Conservation (phyloP, 2,888 invertebrate species). For the Pachycephus smyrnensis region DNA sequence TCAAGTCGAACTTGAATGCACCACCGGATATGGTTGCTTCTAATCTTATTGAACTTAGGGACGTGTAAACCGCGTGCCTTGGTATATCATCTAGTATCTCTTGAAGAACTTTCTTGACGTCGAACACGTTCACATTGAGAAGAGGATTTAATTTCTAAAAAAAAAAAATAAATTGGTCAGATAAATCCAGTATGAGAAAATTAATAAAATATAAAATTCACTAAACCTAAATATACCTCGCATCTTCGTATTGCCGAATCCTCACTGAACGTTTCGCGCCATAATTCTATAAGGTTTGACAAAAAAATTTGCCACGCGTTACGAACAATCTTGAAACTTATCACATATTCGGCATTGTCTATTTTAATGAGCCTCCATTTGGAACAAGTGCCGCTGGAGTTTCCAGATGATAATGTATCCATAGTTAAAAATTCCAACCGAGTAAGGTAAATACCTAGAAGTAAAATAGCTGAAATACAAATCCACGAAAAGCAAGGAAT, state of each 20-base stretch:
- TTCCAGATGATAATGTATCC: not conserved
- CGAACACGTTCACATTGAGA: conserved; percentile 41
- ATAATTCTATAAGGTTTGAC: conserved; percentile 43
- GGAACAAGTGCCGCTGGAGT: not conserved
- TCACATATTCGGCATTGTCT: conserved; percentile 26
- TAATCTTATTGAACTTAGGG: conserved; percentile 42
- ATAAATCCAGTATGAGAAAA: not conserved
- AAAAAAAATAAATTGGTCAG: not conserved
- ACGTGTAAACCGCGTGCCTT: conserved; percentile 32
- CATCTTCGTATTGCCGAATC: conserved; percentile 42
- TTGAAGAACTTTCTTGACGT: conserved; percentile 40
- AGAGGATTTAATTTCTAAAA: conserved; percentile 54
- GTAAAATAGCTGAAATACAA: not conserved
- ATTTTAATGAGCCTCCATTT: conserved; percentile 27
- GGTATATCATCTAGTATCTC: conserved; percentile 48
- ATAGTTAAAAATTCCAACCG: not conserved
- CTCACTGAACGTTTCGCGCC: conserved; percentile 39
- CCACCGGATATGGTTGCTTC: conserved; percentile 43
- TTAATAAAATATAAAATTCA: not conserved
- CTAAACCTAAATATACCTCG: conserved; percentile 31
- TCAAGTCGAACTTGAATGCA: conserved; percentile 48
- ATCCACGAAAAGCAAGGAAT: not conserved
- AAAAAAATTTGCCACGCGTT: conserved; percentile 32
- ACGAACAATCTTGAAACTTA: conserved; percentile 28
- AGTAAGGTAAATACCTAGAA: not conserved